Evolutionary conservation across 2,888 invertebrate genomes (phyloP), one percentile per base, ranked within the genome.

Genomic region (Molorchus minor): DNA sequence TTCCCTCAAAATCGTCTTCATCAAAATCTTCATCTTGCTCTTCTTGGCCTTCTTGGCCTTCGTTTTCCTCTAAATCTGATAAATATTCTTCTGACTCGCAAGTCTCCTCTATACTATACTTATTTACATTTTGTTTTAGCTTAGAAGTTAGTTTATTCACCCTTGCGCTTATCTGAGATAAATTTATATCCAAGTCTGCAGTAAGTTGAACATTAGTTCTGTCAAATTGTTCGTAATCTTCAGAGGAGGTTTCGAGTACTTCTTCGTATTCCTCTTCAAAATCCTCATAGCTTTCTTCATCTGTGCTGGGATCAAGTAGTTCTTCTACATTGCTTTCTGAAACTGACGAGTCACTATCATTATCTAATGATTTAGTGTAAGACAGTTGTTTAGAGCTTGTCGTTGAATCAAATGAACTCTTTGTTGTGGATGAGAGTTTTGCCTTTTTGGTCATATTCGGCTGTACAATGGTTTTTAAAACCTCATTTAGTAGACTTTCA

Each of bases 321-420:
- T 81, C 81, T 51, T 81, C 81, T n/a, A 81, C 75, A 58, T 80
- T 81, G 57, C 79, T 80, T 45, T 81, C 81, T 1, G 80, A 80
- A 8, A 81, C 80, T 10, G 80, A 80, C 4, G 80, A 80, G 54
- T 80, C 80, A 58, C 79, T 79, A 45, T 80, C 80, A 52, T 80
- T 77, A 53, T 80, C 80, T 29, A 81, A 54, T 0, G 79, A 80
- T 72, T 80, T 81, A 1, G 80, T 81, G 64, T 81, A 81, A 0
- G 80, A 81, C 44, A 74, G 71, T 60, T 79, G 79, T 54, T 78
- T 79, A 4, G 78, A 79, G 44, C 70, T 71, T 52, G 79, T 72
- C 1, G 75, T 78, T 0, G 80, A 81, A 49, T 81, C 80, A 20
- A 80, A 69, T 0, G 80, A 80, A 56, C 72, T 77, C 52, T 45